Base-by-base conservation (phyloP, 1,140 invertebrate genomes). In the Cheumatopsyche charites region DNA sequence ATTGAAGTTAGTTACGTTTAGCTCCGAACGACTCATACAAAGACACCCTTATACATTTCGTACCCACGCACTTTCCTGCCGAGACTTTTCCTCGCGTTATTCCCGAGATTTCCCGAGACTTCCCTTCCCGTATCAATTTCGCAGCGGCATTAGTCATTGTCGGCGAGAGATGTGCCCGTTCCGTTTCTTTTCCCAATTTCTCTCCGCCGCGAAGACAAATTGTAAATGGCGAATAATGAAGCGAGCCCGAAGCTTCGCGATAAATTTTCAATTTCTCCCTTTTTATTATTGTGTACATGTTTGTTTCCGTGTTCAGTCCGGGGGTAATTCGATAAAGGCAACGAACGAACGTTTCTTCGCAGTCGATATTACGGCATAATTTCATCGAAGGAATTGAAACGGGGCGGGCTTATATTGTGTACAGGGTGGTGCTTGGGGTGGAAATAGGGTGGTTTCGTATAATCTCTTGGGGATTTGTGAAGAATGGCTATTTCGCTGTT, bases 221-320 rank as follows among this genome's bases (percentile, higher is more conserved):
- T 72, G 72, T 72, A 70, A 58, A 76, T 66, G 70, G 70, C 63
- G 55, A 72, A 74, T 76, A 74, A 75, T 70, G 73, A 62, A 72
- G 72, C 65, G 72, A 71, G 70, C 67, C 73, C 74, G 68, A 75
- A 73, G 73, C 73, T 71, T 73, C 74, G 74, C 55, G 70, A 75
- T 75, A 73, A 75, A 73, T 73, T 75, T 75, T 75, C 74, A 72
- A 75, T 75, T 75, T 75, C 81, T 81, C 78, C 77, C 79, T 81
- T 81, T 82, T 78, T 77, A 75, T 79, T n/a, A n/a, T n/a, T n/a
- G n/a, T n/a, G n/a, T n/a, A n/a, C n/a, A 78, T 78, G 79, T 23
- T 52, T 23, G 49, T 80, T 81, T 81, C 80, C 82, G 81, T 81
- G 82, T 83, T 52, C 3, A 19, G 78, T 82, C 78, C 79, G 80